Percentiles rank a stretch among this genome's conserved stretches.
phyloP scores from a whole-genome alignment of 2,113 vertebrate genomes.

The Odobenus rosmarus region DNA sequence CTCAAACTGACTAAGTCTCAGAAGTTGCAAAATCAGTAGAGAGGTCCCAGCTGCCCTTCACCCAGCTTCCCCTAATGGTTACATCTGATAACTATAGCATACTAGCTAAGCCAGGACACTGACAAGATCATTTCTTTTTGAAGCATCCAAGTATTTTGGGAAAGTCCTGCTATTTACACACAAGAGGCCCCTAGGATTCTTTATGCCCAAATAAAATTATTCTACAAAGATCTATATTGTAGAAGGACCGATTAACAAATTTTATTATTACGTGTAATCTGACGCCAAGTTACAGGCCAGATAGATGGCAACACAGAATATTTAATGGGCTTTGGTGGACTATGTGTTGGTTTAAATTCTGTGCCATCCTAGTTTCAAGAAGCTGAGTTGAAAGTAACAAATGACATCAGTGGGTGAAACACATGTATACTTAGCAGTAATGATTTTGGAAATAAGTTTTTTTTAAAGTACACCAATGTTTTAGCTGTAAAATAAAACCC shows the following conservation, averaged over 20 bases:
- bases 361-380: not conserved
- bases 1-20: not conserved
- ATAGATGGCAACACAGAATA: slow-evolving; percentile 1
- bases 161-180: not conserved
- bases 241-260: not conserved
- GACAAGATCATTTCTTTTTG: slow-evolving; percentile 52
- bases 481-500: slow-evolving; percentile 36
- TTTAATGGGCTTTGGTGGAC: slow-evolving; percentile 25
- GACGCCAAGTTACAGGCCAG: slow-evolving; percentile 36
- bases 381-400: slow-evolving; percentile 45
- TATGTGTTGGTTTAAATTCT: slow-evolving; percentile 52
- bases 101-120: not conserved
- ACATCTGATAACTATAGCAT: not conserved
- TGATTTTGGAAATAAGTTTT: slow-evolving; percentile 14
- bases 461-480: slow-evolving; percentile 48
- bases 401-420: slow-evolving; percentile 40
- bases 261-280: slow-evolving; percentile 17
- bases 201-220: not conserved
- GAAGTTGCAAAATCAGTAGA: not conserved
- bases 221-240: not conserved
- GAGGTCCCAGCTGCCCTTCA: too few species aligned
- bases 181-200: not conserved
- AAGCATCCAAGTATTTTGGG: slow-evolving; percentile 10
- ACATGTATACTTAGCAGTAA: not conserved
- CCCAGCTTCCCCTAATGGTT: not conserved